Percentiles rank a stretch among this genome's conserved stretches.
Evolutionary conservation across 2,888 invertebrate species (phyloP).

Genomic region (Pilophorus perplexus): DNA sequence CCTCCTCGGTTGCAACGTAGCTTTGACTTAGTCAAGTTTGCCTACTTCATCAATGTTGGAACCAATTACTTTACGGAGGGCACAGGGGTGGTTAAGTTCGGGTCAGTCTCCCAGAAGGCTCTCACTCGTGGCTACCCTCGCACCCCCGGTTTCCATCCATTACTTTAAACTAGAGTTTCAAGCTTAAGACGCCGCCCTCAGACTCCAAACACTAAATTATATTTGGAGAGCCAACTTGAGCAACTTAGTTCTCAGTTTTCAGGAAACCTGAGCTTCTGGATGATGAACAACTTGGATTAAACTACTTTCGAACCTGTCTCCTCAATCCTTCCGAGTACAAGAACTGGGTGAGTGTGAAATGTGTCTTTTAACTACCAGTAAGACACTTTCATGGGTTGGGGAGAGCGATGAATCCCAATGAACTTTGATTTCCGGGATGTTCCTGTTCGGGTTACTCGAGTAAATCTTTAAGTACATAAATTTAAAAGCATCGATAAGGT

Average conservation of each 20-base stretch:
- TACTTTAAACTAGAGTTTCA: slow-evolving; percentile 33
- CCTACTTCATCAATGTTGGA: slow-evolving; percentile 34
- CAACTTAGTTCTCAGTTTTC: slow-evolving; percentile 16
- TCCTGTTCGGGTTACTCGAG: too few species aligned
- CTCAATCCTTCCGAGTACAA: neutral
- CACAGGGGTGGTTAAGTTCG: slow-evolving; percentile 28
- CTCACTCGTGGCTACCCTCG: slow-evolving; percentile 19
- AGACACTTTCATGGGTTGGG: too few species aligned
- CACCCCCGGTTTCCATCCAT: slow-evolving; percentile 28
- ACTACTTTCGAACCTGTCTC: slow-evolving; percentile 12
- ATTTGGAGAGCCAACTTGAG: slow-evolving; percentile 33
- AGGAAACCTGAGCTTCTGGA: slow-evolving; percentile 32
- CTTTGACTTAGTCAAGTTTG: slow-evolving; percentile 19
- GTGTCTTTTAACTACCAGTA: too few species aligned
- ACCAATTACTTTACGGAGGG: slow-evolving; percentile 25
- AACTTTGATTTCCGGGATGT: too few species aligned
- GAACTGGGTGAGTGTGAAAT: neutral
- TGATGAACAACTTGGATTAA: slow-evolving; percentile 35
- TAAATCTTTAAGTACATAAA: too few species aligned
- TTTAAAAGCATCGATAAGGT: too few species aligned
- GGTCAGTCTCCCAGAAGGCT: slow-evolving; percentile 29
- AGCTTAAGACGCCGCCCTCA: slow-evolving; percentile 22
- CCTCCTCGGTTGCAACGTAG: slow-evolving; percentile 3
- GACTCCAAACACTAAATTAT: slow-evolving; percentile 32
- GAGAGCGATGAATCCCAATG: too few species aligned